Evolutionary conservation across 2,113 vertebrate genomes (phyloP), one percentile per base, ranked within the genome.

Genomic region (Rhabdomys dilectus): DNA sequence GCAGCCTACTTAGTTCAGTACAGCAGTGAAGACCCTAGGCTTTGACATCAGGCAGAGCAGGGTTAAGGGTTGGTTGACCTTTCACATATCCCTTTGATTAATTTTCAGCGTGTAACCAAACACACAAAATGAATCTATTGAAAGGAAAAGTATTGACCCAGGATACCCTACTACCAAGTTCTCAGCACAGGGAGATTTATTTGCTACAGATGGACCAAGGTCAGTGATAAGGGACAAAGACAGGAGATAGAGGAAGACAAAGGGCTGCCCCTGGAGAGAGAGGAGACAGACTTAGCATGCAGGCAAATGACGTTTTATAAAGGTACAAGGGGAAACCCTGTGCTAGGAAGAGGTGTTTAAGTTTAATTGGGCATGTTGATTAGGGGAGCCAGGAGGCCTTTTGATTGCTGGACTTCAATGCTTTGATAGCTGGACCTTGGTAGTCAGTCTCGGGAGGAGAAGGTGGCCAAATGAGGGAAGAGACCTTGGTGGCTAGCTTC

Each of bases 91-190:
- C 4, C 78, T 88, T 51, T 29, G n/a, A 36, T 78, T 64, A 92
- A 34, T 92, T 91, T 82, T 42, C 88, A 48, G 19, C 34, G 29
- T 82, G 36, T 58, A 82, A 93, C 60, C 51, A 82, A 93, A 76
- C 29, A 21, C 26, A 81, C n/a, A 42, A 94, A 88, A 85, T 42
- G 19, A 82, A 62, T 34, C 53, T 78, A 51, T 13, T 29, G 34
- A 72, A 70, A 36, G 31, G 68, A 70, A n/a, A 72, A n/a, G 36
- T n/a, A 72, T 72, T 72, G 31, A 16, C 16, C 17, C 70, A 39
- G 7, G 36, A 72, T 8, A 9, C 7, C 36, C 17, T 21, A 72
- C n/a, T 17, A 72, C 70, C 36, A n/a, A n/a, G 36, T 72, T 72
- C 36, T 72, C 70, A 72, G 36, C 70, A 72, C 36, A 10, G 7